A percentile compares a stretch with the other conserved stretches of the same genome.
phyloP scores from a whole-genome alignment of 35 echinoderm and acorn worm genomes.

The Lytechinus variegatus region DNA sequence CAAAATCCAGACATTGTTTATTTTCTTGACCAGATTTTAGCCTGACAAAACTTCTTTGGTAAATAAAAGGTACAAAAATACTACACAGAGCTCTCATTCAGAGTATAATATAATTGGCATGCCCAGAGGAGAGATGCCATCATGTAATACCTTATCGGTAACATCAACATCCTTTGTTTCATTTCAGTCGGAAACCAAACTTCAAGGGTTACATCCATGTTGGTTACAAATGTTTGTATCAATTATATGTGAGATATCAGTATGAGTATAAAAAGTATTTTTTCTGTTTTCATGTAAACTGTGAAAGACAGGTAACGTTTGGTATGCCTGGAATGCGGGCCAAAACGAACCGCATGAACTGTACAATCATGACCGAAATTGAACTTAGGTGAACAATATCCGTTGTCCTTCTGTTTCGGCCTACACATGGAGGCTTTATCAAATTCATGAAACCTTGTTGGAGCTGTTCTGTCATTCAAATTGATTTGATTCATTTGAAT shows the following conservation, averaged over 20 bases:
- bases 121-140: neutral
- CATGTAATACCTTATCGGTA: neutral
- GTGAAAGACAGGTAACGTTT: too few relatives aligned
- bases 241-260: neutral
- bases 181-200: neutral
- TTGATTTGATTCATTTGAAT: too few relatives aligned
- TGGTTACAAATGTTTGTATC: neutral
- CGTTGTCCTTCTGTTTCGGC: too few relatives aligned
- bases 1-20: neutral
- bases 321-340: too few relatives aligned
- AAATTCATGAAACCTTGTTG: too few relatives aligned
- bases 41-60: neutral
- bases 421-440: too few relatives aligned
- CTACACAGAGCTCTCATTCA: slow-evolving; percentile 17
- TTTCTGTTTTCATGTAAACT: too few relatives aligned
- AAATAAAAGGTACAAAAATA: neutral
- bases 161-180: neutral
- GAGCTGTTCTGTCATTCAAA: too few relatives aligned
- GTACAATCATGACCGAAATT: too few relatives aligned
- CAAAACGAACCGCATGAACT: too few relatives aligned
- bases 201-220: neutral
- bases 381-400: too few relatives aligned
- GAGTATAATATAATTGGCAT: neutral
- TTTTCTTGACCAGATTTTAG: neutral
- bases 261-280: neutral